Conservation (phyloP, 2,888 invertebrate species). For the Acleris literana region DNA sequence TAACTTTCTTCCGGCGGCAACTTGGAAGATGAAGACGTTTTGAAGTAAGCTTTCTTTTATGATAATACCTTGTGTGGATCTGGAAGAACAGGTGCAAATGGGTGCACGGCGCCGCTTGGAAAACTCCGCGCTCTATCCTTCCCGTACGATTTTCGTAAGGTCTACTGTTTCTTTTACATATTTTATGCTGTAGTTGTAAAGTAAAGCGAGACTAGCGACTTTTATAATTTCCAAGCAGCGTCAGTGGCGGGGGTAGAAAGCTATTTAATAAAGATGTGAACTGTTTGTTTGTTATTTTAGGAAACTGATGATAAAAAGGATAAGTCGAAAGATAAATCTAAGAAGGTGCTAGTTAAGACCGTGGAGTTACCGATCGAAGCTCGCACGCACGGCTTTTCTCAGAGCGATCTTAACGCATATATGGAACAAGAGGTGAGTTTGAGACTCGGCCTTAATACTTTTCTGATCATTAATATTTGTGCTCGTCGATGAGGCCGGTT, state of each 20-base stretch:
- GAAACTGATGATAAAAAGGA: conserved; percentile 86
- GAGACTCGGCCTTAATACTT: no score
- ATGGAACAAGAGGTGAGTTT: conserved; percentile 90
- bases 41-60: conserved; percentile 45
- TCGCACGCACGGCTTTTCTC: conserved; percentile 88
- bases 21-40: conserved; percentile 47
- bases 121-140: conserved; percentile 34
- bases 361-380: conserved; percentile 93
- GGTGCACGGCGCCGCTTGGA: conserved; percentile 72
- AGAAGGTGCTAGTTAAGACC: conserved; percentile 91
- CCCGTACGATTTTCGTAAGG: no score
- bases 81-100: conserved; percentile 73
- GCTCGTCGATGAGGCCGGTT: not conserved
- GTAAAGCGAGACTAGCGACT: no score
- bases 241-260: conserved; percentile 67
- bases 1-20: conserved; percentile 54
- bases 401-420: conserved; percentile 88
- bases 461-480: no score
- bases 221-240: conserved; percentile 52
- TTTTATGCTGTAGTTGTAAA: no score
- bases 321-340: conserved; percentile 83
- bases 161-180: no score
- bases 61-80: conserved; percentile 42
- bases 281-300: conserved; percentile 70
- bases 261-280: conserved; percentile 58